Base-by-base conservation (phyloP, 2,888 invertebrate species). In the Nymphalis c-album region DNA sequence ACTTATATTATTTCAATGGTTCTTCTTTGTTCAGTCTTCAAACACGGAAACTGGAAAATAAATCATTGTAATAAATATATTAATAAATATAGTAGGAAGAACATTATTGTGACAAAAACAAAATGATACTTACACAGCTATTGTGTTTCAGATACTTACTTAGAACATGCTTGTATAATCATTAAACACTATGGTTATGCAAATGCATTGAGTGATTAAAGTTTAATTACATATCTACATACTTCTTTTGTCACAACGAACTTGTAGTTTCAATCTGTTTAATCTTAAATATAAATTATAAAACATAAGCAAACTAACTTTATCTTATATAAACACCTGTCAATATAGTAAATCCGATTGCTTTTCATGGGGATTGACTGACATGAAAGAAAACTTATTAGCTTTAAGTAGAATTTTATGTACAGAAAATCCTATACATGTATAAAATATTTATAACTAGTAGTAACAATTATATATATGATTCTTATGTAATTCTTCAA, bases 111-210 rank as follows among this genome's bases (percentile, higher is more conserved):
- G 61, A n/a, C 60, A 69, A 46, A 13, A 80, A 73, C 74, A 79
- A 83, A 84, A 76, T 78, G 78, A 87, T 88, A 88, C 88, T 85
- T 86, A 86, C 84, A 81, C 75, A 72, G 68, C 74, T 74, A 47
- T 50, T 58, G 46, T 18, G 48, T 62, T 18, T 45, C 45, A 51
- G 60, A 69, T 72, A 71, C 69, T 72, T 72, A 68, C 31, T 55
- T 47, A 60, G 22, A 17, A 50, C 59, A 55, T 47, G 45, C 51
- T 45, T 63, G 46, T 55, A 73, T 68, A 69, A 67, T 67, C 64
- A 22, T 22, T 22, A 22, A 22, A 22, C 22, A 60, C 58, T 48
- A 40, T 45, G 35, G 59, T 20, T 22, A 57, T 50, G 61, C 31
- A 60, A 53, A 46, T 55, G 22, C 53, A 53, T 55, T 18, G 18